Conservation (phyloP, 2,113 vertebrate species). For the Dicerorhinus sumatrensis region DNA sequence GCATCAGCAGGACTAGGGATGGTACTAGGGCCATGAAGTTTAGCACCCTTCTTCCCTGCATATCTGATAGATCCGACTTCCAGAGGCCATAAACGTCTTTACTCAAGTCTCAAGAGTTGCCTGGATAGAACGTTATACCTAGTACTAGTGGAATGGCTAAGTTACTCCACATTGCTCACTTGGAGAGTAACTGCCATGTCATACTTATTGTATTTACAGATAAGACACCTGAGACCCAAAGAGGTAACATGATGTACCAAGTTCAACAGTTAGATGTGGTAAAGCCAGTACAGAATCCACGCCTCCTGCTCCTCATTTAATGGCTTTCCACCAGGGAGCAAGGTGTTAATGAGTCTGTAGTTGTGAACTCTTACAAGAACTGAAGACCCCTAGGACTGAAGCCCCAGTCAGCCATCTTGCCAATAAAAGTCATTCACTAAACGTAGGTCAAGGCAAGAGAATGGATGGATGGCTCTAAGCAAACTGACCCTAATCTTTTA, state of each 20-base stretch:
- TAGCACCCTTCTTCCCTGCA: too few relatives aligned
- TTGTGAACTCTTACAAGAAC: neutral
- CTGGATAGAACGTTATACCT: neutral
- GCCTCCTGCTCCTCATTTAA: neutral
- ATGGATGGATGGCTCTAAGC: neutral
- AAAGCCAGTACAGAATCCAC: neutral
- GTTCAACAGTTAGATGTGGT: neutral
- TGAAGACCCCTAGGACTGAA: neutral
- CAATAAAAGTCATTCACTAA: neutral
- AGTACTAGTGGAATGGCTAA: neutral
- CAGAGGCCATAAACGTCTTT: neutral
- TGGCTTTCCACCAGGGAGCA: neutral
- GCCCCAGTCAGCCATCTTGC: neutral
- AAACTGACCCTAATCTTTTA: neutral
- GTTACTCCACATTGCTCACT: neutral
- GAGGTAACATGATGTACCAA: neutral
- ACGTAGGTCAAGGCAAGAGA: neutral
- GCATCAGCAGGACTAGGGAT: neutral
- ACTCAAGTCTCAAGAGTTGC: neutral
- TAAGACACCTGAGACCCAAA: neutral
- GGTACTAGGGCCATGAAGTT: fast-evolving
- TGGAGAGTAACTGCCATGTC: neutral
- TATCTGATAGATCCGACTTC: neutral
- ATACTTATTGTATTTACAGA: neutral
- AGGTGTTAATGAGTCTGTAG: neutral